phyloP scores from a whole-genome alignment of 2,113 vertebrate species.

The Alouatta palliata region DNA sequence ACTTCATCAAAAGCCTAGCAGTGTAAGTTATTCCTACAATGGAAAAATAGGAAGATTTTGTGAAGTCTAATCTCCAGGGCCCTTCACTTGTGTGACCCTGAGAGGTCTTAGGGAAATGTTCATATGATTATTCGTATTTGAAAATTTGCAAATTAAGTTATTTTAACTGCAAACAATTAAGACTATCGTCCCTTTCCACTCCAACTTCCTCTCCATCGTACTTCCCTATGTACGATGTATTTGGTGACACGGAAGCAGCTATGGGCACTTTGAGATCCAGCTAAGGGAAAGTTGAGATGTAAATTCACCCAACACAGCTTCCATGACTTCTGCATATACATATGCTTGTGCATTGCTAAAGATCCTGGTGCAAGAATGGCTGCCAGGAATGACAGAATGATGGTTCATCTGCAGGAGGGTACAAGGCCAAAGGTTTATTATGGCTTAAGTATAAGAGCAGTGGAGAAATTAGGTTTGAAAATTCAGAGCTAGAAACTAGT shows the following conservation, averaged over 20 bases:
- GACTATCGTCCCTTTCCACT: background rate
- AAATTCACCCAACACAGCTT: background rate
- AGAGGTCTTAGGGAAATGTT: background rate
- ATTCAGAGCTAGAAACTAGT: background rate
- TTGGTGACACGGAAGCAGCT: background rate
- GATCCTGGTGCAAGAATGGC: background rate
- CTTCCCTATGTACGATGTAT: background rate
- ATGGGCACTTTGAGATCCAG: background rate
- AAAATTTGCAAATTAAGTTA: conserved; percentile 1
- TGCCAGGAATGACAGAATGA: background rate
- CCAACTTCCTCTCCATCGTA: background rate
- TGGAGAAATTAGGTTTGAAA: conserved; percentile 20
- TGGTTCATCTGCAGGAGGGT: background rate
- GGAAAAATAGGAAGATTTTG: background rate
- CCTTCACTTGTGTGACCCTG: background rate
- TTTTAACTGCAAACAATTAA: background rate
- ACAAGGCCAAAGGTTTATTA: background rate
- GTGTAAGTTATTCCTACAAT: background rate
- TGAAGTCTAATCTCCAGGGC: background rate
- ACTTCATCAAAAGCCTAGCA: background rate
- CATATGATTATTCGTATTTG: background rate
- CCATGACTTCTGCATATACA: background rate
- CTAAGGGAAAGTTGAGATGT: background rate
- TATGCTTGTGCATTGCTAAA: background rate
- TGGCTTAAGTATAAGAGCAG: background rate